Percentiles rank a stretch among this genome's conserved stretches.
phyloP scores from a whole-genome alignment of 2,888 invertebrate genomes.

The Acanthosepion esculentum region DNA sequence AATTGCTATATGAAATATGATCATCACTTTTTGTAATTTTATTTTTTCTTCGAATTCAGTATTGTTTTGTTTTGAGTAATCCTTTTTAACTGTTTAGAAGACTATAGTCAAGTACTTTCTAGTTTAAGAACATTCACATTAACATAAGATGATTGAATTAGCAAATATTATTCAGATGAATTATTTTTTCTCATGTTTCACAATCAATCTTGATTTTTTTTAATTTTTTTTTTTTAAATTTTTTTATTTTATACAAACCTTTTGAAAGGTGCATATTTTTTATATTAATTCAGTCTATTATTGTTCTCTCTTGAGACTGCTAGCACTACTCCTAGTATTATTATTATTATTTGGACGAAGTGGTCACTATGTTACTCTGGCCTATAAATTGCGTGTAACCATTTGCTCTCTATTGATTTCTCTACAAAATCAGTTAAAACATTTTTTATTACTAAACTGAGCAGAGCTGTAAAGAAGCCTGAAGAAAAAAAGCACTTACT shows the following conservation, averaged over 20 bases:
- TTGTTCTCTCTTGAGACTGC: neutral
- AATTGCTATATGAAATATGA: neutral
- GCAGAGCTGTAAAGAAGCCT: neutral
- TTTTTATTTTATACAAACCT: neutral
- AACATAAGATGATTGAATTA: conserved; percentile 20
- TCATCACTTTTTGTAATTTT: neutral
- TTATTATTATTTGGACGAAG: neutral
- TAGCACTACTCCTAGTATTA: neutral
- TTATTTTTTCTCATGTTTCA: neutral
- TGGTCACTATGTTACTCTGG: conserved; percentile 1
- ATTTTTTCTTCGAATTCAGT: neutral
- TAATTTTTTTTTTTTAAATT: neutral
- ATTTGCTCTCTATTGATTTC: conserved; percentile 14
- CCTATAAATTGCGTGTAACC: neutral
- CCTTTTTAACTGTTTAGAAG: neutral
- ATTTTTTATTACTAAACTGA: neutral
- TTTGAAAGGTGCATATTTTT: neutral
- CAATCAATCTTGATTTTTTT: neutral
- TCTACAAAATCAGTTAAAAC: neutral
- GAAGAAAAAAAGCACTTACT: neutral
- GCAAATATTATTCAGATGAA: neutral
- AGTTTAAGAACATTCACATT: neutral
- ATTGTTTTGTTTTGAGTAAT: neutral
- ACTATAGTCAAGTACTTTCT: neutral
- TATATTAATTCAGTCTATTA: neutral